Evolutionary conservation across 2,113 vertebrate species (phyloP), one percentile per base, ranked within the genome.

Genomic region (Chitala chitala): DNA sequence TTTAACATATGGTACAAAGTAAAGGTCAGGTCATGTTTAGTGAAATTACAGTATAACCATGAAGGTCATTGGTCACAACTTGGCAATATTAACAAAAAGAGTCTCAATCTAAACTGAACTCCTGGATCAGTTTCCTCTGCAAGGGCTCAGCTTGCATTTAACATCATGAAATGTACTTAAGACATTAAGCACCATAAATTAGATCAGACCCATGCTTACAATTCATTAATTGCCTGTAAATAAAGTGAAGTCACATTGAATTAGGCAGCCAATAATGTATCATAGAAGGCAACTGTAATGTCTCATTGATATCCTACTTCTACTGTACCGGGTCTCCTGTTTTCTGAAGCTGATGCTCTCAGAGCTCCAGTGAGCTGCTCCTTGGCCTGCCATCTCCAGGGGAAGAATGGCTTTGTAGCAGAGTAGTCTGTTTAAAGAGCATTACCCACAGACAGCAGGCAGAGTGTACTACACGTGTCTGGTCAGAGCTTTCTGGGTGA

Each of bases 101-200:
- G 58, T 63, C 75, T 75, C 70, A 76, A 76, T 80, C 76, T 73
- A 69, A 69, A 72, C 73, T 81, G 76, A 59, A 33, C 64, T 54
- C 75, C 69, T 12, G 50, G 31, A 66, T 78, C 56, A 53, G 48
- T 79, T 74, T 76, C 58, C 73, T n/a, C 55, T 53, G 63, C 53
- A 22, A 69, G 38, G n/a, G 44, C 80, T 69, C 59, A 15, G 7
- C 44, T 61, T 66, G 46, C 54, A 46, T 69, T 77, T 74, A 31
- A 44, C 54, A 26, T 29, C 31, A 42, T 73, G 46, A 74, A 81
- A 64, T 63, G 64, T 17, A n/a, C 50, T 58, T 68, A 75, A 51
- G 56, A 78, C 75, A 53, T 73, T 64, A 71, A 77, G 22, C 33
- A 29, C 55, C 55, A 70, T 58, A 46, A 74, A 77, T 80, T 71